Base-by-base conservation (phyloP, 1,140 invertebrate species). In the Elymnias hypermnestra region DNA sequence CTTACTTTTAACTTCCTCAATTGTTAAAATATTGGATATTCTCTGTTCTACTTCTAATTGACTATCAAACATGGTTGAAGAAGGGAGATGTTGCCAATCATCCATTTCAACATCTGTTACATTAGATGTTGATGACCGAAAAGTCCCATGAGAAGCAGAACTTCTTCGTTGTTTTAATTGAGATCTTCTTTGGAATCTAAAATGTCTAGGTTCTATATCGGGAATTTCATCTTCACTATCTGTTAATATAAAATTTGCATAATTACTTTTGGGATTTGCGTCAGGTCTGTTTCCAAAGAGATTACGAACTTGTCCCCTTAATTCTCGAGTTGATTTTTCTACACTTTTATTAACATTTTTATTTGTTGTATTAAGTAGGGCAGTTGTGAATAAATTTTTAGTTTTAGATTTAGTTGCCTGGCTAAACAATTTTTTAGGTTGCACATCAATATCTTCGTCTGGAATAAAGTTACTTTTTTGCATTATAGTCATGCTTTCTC, bases 221-320 rank as follows among this genome's bases (percentile, higher is more conserved):
- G 75, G 49, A 19, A 77, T 69, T 55, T 82, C 78, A 40, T 82
- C 70, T 43, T 83, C 82, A 71, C 69, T 78, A 13, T 82, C 82
- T 5, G 72, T 73, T 4, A 68, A 57, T 53, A 83, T 57, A 35
- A 85, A 85, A 25, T 77, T 69, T 13, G 69, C 58, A 61, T 75
- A 79, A 59, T 71, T 73, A 35, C 79, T 82, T 42, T 79, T 83
- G 5, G 71, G 53, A 55, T 82, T 85, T 3, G 38, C 59, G 1
- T 53, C 61, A 5, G 50, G 56, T 42, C 52, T 42, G 39, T 72
- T 72, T 2, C 72, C 67, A 54, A 84, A 84, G 1, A 84, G 53
- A 53, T 53, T 74, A 22, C 60, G 66, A n/a, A 63, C 61, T 56
- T 67, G 63, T 1, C 43, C 53, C 48, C 66, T 54, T 8, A 53